Percentiles rank a stretch among this genome's conserved stretches.
phyloP scores from a whole-genome alignment of 2,113 vertebrate species.

The Nerophis ophidion region DNA sequence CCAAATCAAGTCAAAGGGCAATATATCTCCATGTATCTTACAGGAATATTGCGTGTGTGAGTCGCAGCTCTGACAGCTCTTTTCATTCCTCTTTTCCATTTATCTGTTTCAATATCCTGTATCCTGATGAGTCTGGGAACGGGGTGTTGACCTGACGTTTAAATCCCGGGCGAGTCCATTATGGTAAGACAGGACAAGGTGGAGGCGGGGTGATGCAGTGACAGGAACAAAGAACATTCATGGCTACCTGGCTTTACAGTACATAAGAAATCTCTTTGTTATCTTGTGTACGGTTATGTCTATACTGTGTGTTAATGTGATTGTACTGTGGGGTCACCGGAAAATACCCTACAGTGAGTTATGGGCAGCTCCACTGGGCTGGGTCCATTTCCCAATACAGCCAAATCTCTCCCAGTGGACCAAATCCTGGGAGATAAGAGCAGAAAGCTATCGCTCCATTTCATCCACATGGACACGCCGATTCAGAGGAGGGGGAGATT shows the following conservation, averaged over 20 bases:
- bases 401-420: slow-evolving; percentile 52
- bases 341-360: slow-evolving; percentile 38
- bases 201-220: slow-evolving; percentile 48
- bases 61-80: slow-evolving; percentile 20
- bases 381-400: slow-evolving; percentile 42
- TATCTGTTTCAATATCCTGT: slow-evolving; percentile 69
- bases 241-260: slow-evolving; percentile 40
- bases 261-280: slow-evolving; percentile 16
- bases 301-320: slow-evolving; percentile 4
- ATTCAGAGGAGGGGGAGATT: slow-evolving; percentile 46
- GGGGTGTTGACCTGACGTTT: slow-evolving; percentile 58
- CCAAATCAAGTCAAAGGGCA: slow-evolving; percentile 48
- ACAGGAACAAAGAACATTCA: slow-evolving; percentile 56
- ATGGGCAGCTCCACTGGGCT: slow-evolving; percentile 38
- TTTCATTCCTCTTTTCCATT: slow-evolving; percentile 54
- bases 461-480: slow-evolving; percentile 47
- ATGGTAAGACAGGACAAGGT: slow-evolving; percentile 54
- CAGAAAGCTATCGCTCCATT: slow-evolving; percentile 61
- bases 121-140: slow-evolving; percentile 51
- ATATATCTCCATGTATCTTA: slow-evolving; percentile 23
- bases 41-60: slow-evolving; percentile 31
- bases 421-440: slow-evolving; percentile 59
- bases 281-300: slow-evolving; percentile 22
- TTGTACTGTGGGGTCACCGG: slow-evolving; percentile 28
- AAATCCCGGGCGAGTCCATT: slow-evolving; percentile 62